These are phyloP conservation scores for Bibio marci DNA, from an alignment of 2,888 invertebrate species.

Conservation along the genomic window DNA sequence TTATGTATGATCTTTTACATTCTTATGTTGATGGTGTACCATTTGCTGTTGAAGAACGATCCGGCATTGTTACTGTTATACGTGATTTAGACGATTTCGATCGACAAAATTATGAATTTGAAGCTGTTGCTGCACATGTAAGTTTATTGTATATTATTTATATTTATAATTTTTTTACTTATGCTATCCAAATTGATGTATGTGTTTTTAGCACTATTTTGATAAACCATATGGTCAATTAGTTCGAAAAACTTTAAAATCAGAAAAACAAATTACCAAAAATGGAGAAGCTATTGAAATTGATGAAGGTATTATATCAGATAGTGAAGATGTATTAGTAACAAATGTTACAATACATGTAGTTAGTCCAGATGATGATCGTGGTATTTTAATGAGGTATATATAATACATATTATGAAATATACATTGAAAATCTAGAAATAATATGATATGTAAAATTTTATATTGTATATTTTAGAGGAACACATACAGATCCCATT, in stretches of 20 bases:
- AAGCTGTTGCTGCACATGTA: constrained; percentile 54
- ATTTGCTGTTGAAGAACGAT: constrained; percentile 75
- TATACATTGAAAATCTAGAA: constrained; percentile 1
- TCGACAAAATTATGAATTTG: constrained; percentile 56
- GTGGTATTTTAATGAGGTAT: constrained; percentile 45
- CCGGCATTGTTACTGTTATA: constrained; percentile 74
- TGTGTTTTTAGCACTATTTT: constrained; percentile 18
- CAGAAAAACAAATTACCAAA: constrained; percentile 10
- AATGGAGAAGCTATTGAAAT: constrained; percentile 16
- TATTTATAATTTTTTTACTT: too few species aligned
- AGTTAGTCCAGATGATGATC: constrained; percentile 56
- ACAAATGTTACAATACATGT: constrained; percentile 75
- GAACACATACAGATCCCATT: constrained; percentile 48
- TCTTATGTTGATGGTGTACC: constrained; percentile 85
- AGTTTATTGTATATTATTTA: background rate
- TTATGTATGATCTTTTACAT: constrained; percentile 62
- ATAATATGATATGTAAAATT: constrained; percentile 3
- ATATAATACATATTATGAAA: too few species aligned
- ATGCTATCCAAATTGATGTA: background rate
- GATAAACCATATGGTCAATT: constrained; percentile 17
- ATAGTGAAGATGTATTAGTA: constrained; percentile 44
- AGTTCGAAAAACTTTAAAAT: constrained; percentile 9
- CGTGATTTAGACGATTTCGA: constrained; percentile 52
- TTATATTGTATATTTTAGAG: constrained; percentile 31
- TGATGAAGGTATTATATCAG: constrained; percentile 22